These are phyloP conservation scores for Capitulum mitella DNA, from an alignment of 2,888 invertebrate genomes.

Conservation along the genomic window DNA sequence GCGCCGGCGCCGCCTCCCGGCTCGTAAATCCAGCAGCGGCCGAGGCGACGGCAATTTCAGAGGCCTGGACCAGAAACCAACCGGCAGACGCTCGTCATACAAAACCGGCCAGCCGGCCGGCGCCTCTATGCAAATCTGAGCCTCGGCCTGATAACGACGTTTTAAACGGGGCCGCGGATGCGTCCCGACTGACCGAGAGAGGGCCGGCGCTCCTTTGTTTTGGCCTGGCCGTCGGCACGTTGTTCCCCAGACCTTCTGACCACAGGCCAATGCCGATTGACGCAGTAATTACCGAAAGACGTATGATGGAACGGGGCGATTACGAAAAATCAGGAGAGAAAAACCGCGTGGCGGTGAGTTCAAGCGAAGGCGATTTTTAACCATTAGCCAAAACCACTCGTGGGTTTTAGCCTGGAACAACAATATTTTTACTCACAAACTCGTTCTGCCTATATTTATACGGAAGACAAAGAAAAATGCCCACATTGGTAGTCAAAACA, in stretches of 20 bases:
- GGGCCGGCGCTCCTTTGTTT: not conserved
- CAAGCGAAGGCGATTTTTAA: not conserved
- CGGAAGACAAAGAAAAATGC: too few relatives aligned
- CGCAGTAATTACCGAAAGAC: not conserved
- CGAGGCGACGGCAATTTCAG: too few relatives aligned
- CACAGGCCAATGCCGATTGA: not conserved
- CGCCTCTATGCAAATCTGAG: not conserved
- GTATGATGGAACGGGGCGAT: not conserved
- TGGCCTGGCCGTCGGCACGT: not conserved
- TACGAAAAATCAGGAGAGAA: not conserved
- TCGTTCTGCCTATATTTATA: too few relatives aligned
- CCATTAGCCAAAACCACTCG: not conserved
- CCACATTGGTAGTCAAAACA: too few relatives aligned
- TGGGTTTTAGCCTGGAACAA: not conserved
- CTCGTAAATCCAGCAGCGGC: not conserved
- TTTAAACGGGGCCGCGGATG: not conserved
- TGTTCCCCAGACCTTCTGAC: not conserved
- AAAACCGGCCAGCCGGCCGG: too few relatives aligned
- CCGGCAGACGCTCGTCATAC: too few relatives aligned
- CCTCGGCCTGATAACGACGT: not conserved
- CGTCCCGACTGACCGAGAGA: too few relatives aligned
- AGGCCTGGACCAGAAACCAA: too few relatives aligned
- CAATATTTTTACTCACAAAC: not conserved
- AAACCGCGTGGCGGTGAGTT: not conserved
- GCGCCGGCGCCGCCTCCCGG: not conserved